Conservation (phyloP, 2,113 vertebrate genomes). For the Crocuta crocuta region DNA sequence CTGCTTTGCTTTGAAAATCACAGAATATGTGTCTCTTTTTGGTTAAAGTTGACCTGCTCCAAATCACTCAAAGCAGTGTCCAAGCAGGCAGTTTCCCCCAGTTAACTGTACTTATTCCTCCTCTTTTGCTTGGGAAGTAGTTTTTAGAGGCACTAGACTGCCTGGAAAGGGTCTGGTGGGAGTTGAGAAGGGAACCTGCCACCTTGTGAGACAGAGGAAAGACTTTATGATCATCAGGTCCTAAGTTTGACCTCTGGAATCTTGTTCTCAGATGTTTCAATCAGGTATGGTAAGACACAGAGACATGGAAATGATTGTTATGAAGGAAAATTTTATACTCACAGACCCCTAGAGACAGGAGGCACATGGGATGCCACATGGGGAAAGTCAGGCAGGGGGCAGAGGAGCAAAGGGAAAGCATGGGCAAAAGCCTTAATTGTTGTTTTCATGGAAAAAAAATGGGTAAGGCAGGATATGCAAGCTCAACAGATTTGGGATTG, state of each 20-base stretch:
- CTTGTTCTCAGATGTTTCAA: neutral
- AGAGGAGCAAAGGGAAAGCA: no score
- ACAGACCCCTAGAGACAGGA: neutral
- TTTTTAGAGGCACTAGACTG: neutral
- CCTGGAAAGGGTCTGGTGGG: neutral
- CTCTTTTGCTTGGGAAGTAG: neutral
- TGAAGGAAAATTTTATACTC: neutral
- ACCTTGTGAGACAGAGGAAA: neutral
- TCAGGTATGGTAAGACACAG: neutral
- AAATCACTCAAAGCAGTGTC: neutral
- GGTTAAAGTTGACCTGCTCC: neutral
- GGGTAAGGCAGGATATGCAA: neutral
- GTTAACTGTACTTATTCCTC: neutral
- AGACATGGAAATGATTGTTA: neutral
- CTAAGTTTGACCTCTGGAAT: neutral
- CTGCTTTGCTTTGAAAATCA: neutral
- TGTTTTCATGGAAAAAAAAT: neutral
- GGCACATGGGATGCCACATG: neutral
- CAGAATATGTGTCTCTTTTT: neutral
- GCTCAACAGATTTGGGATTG: neutral
- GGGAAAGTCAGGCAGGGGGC: neutral
- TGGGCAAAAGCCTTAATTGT: neutral
- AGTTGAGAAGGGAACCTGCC: neutral
- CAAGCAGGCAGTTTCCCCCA: neutral
- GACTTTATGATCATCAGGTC: neutral